Evolutionary conservation across 2,113 vertebrate species (phyloP), one percentile per base, ranked within the genome.

Genomic region (Sturnira hondurensis): DNA sequence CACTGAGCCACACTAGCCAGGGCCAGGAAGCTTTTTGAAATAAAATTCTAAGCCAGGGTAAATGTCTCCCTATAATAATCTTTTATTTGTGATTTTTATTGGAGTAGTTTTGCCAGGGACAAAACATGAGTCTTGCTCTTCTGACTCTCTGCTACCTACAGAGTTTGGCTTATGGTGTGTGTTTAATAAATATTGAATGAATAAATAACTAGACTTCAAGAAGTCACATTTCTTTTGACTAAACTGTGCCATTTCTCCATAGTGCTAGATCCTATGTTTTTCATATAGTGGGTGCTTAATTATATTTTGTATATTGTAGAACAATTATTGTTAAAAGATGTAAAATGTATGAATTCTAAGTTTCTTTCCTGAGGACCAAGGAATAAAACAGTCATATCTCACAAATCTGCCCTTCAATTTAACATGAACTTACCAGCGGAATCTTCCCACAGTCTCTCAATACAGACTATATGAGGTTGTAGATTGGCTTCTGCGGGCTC

Each of bases 381-480:
- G 10, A 89, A 16, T 89, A 94, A 80, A 92, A 91, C 0, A 91
- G 36, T 17, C 41, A 56, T n/a, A 93, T 91, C 7, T 93, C 36
- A 61, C 33, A 54, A 92, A 88, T 24, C 7, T 92, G 70, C 9
- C 26, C 15, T 83, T 78, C 16, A 5, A 91, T 86, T 95, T 82
- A 87, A 88, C 85, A 50, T 22, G 41, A 47, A 84, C 98, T 98
- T 98, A 99, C 99, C 99, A 85, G 99, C 99, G 96, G 99, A 98
- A 65, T 99, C 99, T 97, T 99, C 99, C 99, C 99, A 99, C 1
- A 99, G 98, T 70, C 99, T 99, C 96, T 99, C 99, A 81, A 99
- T 99, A 96, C 99, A 99, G 97, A 99, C 99, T 9, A 99, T 99
- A 85, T 99, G 99, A 28, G 99, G 99, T 50, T 99, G 99, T 52